phyloP scores from a whole-genome alignment of 2,888 invertebrate genomes.

The Busseola fusca region DNA sequence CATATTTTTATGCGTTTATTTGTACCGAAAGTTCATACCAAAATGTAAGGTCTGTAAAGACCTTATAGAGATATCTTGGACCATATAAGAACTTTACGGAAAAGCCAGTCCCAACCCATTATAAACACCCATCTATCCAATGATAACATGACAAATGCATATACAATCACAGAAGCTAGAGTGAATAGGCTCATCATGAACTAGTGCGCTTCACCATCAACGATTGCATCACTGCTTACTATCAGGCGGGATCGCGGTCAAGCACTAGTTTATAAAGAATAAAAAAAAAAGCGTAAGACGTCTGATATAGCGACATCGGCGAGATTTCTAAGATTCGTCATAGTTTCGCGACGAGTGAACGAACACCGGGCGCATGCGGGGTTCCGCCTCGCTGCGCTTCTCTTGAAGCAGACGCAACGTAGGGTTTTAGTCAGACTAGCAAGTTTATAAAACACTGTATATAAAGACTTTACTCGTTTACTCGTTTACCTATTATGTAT shows the following conservation, averaged over 20 bases:
- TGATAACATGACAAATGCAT: constrained; percentile 28
- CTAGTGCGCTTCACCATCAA: too few relatives aligned
- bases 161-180: constrained; percentile 38
- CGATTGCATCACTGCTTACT: too few relatives aligned
- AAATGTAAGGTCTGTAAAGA: background rate
- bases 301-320: constrained; percentile 27
- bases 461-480: background rate
- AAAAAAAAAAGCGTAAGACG: constrained; percentile 46
- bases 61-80: background rate
- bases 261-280: too few relatives aligned
- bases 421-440: constrained; percentile 27
- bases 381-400: constrained; percentile 43
- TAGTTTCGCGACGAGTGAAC: constrained; percentile 43
- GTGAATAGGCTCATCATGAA: too few relatives aligned
- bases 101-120: background rate
- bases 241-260: too few relatives aligned
- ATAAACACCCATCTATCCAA: background rate
- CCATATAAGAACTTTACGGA: background rate
- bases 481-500: background rate
- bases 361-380: constrained; percentile 19
- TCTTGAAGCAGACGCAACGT: constrained; percentile 36
- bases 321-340: constrained; percentile 60
- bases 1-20: background rate
- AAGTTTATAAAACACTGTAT: background rate
- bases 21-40: too few relatives aligned